Percentiles rank a stretch among this genome's conserved stretches.
These are phyloP conservation scores for Onthophagus sagittarius DNA, from an alignment of 2,888 invertebrate species.

Conservation along the genomic window DNA sequence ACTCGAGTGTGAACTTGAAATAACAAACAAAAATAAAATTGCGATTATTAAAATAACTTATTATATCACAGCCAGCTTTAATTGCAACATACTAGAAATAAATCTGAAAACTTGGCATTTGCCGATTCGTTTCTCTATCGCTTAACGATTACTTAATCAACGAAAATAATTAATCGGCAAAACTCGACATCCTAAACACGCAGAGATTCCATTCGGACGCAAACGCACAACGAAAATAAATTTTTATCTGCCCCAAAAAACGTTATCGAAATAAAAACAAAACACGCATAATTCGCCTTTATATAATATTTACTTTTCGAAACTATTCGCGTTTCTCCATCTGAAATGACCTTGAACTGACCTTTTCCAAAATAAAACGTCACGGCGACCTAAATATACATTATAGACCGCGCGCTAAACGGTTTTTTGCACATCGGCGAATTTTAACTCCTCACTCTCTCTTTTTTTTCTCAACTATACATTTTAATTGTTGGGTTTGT, in stretches of 20 bases:
- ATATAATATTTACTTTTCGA: neutral
- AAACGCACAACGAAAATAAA: neutral
- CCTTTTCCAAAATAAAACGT: neutral
- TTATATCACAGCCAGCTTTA: no score
- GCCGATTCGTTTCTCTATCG: no score
- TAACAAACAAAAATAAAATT: no score
- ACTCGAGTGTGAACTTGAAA: no score
- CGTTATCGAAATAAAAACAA: neutral
- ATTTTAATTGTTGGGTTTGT: no score
- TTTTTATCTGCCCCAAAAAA: neutral
- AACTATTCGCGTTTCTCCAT: neutral
- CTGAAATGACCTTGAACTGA: neutral
- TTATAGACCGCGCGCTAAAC: no score
- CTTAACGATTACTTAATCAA: neutral
- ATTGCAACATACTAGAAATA: no score
- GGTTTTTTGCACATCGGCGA: no score
- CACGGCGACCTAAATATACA: neutral
- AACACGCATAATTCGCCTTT: neutral
- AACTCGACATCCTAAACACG: neutral
- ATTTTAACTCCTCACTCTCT: no score
- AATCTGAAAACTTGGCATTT: no score
- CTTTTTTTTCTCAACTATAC: no score
- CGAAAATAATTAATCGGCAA: neutral
- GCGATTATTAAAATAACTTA: no score
- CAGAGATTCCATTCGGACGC: neutral